Percentiles rank a stretch among this genome's conserved stretches.
Conservation (phyloP, 2,888 invertebrate species). For the Macrosoma leucophasiata region DNA sequence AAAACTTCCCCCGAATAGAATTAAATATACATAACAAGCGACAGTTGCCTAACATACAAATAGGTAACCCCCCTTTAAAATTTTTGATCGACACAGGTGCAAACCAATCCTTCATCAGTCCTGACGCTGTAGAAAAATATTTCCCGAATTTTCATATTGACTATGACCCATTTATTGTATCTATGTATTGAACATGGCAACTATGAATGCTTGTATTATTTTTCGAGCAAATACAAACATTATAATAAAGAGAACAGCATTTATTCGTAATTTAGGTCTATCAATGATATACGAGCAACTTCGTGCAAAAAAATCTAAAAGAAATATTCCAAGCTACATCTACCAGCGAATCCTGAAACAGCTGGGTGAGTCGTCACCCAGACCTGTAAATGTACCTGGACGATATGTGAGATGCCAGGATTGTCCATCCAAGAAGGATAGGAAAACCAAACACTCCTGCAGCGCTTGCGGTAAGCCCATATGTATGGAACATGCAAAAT, state of each 20-base stretch:
- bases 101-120: conserved; percentile 28
- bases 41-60: conserved; percentile 26
- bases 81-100: conserved; percentile 27
- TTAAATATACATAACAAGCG: conserved; percentile 13
- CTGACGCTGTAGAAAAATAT: conserved; percentile 18
- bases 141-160: conserved; percentile 1
- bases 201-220: too few relatives aligned
- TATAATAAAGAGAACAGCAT: too few relatives aligned
- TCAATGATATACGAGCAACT: too few relatives aligned
- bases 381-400: too few relatives aligned
- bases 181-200: too few relatives aligned
- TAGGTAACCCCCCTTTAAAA: conserved; percentile 23
- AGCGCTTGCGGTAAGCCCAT: not conserved
- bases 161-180: too few relatives aligned
- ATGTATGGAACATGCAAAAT: conserved; percentile 1
- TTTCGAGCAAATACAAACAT: too few relatives aligned
- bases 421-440: not conserved
- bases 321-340: too few relatives aligned
- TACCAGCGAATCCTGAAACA: too few relatives aligned
- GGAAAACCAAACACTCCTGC: not conserved
- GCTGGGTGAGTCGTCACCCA: too few relatives aligned
- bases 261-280: too few relatives aligned
- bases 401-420: not conserved
- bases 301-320: too few relatives aligned
- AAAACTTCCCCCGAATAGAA: conserved; percentile 8